phyloP scores from a whole-genome alignment of 2,797 vertebrate species.

The Pyrocephalus nanus region DNA sequence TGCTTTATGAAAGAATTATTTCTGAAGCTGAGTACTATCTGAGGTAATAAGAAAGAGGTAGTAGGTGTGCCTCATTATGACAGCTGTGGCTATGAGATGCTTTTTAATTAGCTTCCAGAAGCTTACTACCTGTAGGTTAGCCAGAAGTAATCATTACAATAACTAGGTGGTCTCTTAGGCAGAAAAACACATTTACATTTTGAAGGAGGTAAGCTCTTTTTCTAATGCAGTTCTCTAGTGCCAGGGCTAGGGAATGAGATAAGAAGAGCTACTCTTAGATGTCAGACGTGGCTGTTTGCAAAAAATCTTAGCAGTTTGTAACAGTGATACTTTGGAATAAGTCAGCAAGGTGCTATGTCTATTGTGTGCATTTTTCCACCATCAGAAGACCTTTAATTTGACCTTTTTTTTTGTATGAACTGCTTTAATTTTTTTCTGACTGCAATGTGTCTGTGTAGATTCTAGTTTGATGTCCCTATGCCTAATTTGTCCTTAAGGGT shows the following conservation, averaged over 20 bases:
- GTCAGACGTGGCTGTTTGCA: background rate
- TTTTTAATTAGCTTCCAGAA: slow-evolving; percentile 82
- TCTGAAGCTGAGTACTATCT: slow-evolving; percentile 49
- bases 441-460: background rate
- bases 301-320: background rate
- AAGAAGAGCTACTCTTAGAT: background rate
- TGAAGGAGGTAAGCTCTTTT: background rate
- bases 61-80: slow-evolving; percentile 28
- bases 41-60: slow-evolving; percentile 43
- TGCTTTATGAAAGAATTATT: slow-evolving; percentile 48
- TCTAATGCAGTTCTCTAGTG: background rate
- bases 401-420: background rate
- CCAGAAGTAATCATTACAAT: slow-evolving; percentile 3
- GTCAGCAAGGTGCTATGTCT: background rate
- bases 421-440: background rate
- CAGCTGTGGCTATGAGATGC: slow-evolving; percentile 59
- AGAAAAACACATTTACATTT: slow-evolving; percentile 18
- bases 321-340: background rate
- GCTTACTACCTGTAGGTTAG: slow-evolving; percentile 26
- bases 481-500: background rate
- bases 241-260: background rate
- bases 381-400: background rate
- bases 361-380: background rate
- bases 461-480: background rate
- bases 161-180: background rate